Base-by-base conservation (phyloP, 2,113 vertebrate genomes). In the Furnarius figulus region DNA sequence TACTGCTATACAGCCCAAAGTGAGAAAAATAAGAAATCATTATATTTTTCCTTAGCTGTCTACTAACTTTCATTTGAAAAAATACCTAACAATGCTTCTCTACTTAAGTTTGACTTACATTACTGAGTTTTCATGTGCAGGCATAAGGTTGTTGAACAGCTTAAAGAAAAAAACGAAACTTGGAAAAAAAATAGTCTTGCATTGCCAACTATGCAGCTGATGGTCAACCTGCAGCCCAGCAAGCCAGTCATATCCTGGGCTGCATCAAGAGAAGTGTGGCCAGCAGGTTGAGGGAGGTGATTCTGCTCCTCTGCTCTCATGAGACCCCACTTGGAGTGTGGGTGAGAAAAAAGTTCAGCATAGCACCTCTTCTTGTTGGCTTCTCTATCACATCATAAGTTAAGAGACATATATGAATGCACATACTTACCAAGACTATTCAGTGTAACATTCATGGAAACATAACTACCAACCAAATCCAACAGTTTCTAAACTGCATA, bases 111-210 rank as follows among this genome's bases (percentile, higher is more conserved):
- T 35, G n/a, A 81, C 11, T 62, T 53, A 30, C 11, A 17, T 62
- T 10, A 66, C 25, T 49, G 39, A 49, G 27, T 78, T 79, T 92
- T 85, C 24, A 72, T 7, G 23, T 62, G 66, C 40, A 66, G 28
- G 37, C 18, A 52, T 70, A 93, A 61, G 9, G 9, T 6, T 87
- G 28, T 24, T 52, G 46, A 90, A 77, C 23, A 82, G 31, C 37
- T 47, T 77, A 59, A 85, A 78, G 12, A 23, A 61, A 85, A 25
- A 84, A 82, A 44, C 6, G 7, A 88, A 88, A 55, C 20, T 19
- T 47, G 5, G 10, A 4, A 8, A 15, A 1, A 11, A 14, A 6
- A 12, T 1, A 58, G n/a, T n/a, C 30, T 55, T 42, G 18, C 14
- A 28, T 14, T 84, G 31, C 21, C 47, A 63, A 9, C 17, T 30